Conservation (phyloP, 2,888 invertebrate genomes). For the Brachyptera risi region DNA sequence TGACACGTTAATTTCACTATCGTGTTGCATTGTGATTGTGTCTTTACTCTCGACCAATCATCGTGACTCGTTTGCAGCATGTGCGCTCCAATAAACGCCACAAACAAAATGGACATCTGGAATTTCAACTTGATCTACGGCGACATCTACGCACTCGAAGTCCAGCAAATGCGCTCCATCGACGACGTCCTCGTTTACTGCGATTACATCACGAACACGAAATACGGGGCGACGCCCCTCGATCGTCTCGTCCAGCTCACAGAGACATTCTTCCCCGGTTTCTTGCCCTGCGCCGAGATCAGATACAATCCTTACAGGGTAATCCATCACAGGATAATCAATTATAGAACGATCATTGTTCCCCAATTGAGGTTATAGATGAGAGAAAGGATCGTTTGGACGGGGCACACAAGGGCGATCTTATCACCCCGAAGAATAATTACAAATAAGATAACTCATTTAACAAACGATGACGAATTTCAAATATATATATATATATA, state of each 20-base stretch:
- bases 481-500: too few species aligned
- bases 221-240: slow-evolving; percentile 6
- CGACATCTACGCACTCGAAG: slow-evolving; percentile 39
- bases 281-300: neutral
- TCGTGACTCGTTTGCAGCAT: slow-evolving; percentile 40
- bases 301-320: neutral
- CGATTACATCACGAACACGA: neutral
- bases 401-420: too few species aligned
- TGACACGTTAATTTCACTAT: neutral
- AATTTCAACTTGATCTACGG: slow-evolving; percentile 44
- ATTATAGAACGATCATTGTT: too few species aligned
- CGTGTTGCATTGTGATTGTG: neutral
- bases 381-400: too few species aligned
- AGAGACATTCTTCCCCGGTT: neutral
- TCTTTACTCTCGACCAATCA: neutral
- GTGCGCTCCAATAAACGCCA: slow-evolving; percentile 39
- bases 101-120: slow-evolving; percentile 40
- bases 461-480: too few species aligned
- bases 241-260: neutral
- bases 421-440: too few species aligned
- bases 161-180: slow-evolving; percentile 33
- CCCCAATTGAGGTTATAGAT: too few species aligned
- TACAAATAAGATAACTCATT: too few species aligned
- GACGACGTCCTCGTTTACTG: neutral
- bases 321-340: neutral